Percentiles rank a stretch among this genome's conserved stretches.
Conservation (phyloP, 2,888 invertebrate species). For the Parnassius glacialis region DNA sequence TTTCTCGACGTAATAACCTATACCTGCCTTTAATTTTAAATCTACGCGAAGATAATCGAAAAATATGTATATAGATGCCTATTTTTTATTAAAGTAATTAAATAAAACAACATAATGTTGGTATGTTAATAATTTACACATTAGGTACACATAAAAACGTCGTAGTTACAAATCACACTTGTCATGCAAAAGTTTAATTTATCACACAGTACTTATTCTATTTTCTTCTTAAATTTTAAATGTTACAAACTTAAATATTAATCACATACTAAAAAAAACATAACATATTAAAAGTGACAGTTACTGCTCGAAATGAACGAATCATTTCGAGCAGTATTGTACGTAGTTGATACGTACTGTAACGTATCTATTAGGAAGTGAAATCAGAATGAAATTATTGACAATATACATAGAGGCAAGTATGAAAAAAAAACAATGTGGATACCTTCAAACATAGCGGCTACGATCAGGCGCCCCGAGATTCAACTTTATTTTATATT, state of each 20-base stretch:
- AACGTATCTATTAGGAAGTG: too few relatives aligned
- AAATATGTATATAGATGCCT: too few relatives aligned
- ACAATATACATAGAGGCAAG: conserved; percentile 13
- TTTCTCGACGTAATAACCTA: too few relatives aligned
- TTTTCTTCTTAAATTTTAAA: not conserved
- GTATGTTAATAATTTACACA: too few relatives aligned
- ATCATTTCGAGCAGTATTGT: too few relatives aligned
- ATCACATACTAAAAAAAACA: conserved; percentile 6
- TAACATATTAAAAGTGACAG: conserved; percentile 1
- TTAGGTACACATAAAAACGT: not conserved
- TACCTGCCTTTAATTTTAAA: too few relatives aligned
- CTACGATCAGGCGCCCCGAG: not conserved
- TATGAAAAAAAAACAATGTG: conserved; percentile 16
- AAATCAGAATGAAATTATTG: conserved; percentile 17
- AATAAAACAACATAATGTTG: too few relatives aligned
- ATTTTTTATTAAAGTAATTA: too few relatives aligned
- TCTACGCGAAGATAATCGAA: too few relatives aligned
- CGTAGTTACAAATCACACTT: conserved; percentile 12
- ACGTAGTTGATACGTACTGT: too few relatives aligned
- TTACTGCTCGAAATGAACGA: too few relatives aligned
- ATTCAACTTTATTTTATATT: not conserved
- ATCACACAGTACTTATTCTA: conserved; percentile 14
- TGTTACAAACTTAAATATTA: conserved; percentile 17
- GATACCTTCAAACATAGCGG: conserved; percentile 22
- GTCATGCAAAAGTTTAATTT: conserved; percentile 20